Evolutionary conservation across 2,888 invertebrate genomes (phyloP).

Genomic region (Odontocolon sp.): DNA sequence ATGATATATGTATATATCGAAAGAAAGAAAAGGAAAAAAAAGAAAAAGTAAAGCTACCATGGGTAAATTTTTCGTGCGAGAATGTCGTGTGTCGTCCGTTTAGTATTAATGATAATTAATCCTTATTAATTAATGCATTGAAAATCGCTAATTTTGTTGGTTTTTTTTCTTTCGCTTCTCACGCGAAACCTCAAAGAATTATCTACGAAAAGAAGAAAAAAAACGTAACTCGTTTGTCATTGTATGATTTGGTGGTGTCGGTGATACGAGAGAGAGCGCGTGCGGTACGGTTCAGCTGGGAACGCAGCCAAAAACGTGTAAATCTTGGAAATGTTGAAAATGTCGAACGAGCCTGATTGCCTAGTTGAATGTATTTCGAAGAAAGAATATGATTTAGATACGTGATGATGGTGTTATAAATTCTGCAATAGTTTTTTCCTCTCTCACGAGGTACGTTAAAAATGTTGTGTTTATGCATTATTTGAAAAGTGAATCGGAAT

Average conservation of each 20-base stretch:
- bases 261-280: slow-evolving; percentile 11
- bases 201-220: slow-evolving; percentile 18
- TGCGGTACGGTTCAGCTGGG: slow-evolving; percentile 48
- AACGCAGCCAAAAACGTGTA: slow-evolving; percentile 51
- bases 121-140: slow-evolving; percentile 46
- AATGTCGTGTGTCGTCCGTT: slow-evolving; percentile 54
- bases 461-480: no score
- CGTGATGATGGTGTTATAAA: no score
- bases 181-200: slow-evolving; percentile 45
- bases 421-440: no score
- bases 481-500: no score
- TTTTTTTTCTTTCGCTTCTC: slow-evolving; percentile 45
- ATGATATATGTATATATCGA: slow-evolving; percentile 62
- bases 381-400: slow-evolving; percentile 23
- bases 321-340: slow-evolving; percentile 44
- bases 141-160: slow-evolving; percentile 47
- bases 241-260: slow-evolving; percentile 48
- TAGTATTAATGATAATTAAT: slow-evolving; percentile 61
- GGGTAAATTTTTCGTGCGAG: slow-evolving; percentile 58
- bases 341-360: slow-evolving; percentile 55
- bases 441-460: no score
- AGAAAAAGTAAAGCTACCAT: slow-evolving; percentile 59
- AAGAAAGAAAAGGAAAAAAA: slow-evolving; percentile 56
- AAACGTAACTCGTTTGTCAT: slow-evolving; percentile 25
- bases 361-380: slow-evolving; percentile 60